These are phyloP conservation scores for Drosophila pectinifera DNA, from an alignment of 1,140 invertebrate species.

Conservation along the genomic window DNA sequence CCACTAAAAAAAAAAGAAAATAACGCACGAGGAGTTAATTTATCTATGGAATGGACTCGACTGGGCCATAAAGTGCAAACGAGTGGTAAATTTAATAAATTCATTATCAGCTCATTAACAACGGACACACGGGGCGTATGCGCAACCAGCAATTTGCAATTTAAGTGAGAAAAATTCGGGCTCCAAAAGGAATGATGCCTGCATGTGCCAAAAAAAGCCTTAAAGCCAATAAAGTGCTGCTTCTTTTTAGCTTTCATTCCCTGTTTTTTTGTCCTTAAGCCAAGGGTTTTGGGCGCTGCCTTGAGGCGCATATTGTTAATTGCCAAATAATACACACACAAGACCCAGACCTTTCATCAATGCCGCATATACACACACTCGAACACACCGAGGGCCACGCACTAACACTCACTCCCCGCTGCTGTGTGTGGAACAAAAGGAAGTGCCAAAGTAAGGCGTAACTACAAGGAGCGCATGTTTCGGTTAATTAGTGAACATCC, in stretches of 20 bases:
- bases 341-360: slow-evolving; percentile 68
- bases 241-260: background rate
- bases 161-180: slow-evolving; percentile 49
- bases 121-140: slow-evolving; percentile 52
- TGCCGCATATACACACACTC: slow-evolving; percentile 59
- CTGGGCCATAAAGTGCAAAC: slow-evolving; percentile 54
- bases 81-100: slow-evolving; percentile 80
- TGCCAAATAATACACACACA: slow-evolving; percentile 76
- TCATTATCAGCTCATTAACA: slow-evolving; percentile 82
- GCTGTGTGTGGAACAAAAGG: slow-evolving; percentile 36
- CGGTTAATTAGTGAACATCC: slow-evolving; percentile 79
- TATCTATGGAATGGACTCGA: slow-evolving; percentile 46
- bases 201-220: slow-evolving; percentile 30
- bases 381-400: slow-evolving; percentile 15
- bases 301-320: slow-evolving; percentile 65
- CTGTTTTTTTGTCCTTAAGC: background rate
- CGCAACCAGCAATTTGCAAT: slow-evolving; percentile 63
- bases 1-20: slow-evolving; percentile 6
- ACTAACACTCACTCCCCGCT: slow-evolving; percentile 24
- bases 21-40: slow-evolving; percentile 44
- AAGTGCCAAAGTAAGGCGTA: slow-evolving; percentile 72
- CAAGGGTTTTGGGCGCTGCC: slow-evolving; percentile 42
- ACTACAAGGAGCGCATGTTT: slow-evolving; percentile 77
- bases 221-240: slow-evolving; percentile 56
- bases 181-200: slow-evolving; percentile 43